Evolutionary conservation across 1,140 invertebrate species (phyloP), one percentile per base, ranked within the genome.

Genomic region (Akabosia matsudoensis): DNA sequence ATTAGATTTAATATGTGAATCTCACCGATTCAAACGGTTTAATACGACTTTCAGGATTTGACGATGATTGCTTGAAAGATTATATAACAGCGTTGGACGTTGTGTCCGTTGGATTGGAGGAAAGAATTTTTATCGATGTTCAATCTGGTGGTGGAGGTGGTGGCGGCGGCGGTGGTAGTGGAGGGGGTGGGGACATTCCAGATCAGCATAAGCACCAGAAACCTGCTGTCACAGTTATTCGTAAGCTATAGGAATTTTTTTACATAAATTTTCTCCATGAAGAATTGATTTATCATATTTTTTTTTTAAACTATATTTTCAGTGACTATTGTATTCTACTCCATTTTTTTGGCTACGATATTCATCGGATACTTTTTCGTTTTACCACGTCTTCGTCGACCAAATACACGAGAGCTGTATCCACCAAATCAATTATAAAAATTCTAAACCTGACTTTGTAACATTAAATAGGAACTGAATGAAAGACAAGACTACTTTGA

Each of bases 101-200:
- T n/a, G 18, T 79, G 1, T 33, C 67, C 0, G 31, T 31, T 16
- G 78, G 78, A 0, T 72, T 76, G 33, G 78, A 79, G n/a, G 78
- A 79, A 52, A 56, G 78, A 64, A 79, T 79, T 33, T 79, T 30
- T 18, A 70, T 76, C 16, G 28, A 74, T 52, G 33, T 7, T 7
- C 1, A 14, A 24, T 13, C 1, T 10, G 4, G 30, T 67, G 30
- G 30, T n/a, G 54, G 33, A n/a, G 33, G 33, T 30, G 22, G 24
- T 26, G 0, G 33, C 45, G 26, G 56, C 26, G 56, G 64, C 14
- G 64, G 16, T 30, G 64, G 64, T 28, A 1, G 64, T 70, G 22
- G 22, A 70, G 64, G 64, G 31, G 22, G 64, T 14, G n/a, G n/a
- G n/a, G n/a, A n/a, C n/a, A n/a, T n/a, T 10, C 10, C 10, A 51